Evolutionary conservation across 2,888 invertebrate species (phyloP), one percentile per base, ranked within the genome.

Genomic region (Dasypogon diadema): DNA sequence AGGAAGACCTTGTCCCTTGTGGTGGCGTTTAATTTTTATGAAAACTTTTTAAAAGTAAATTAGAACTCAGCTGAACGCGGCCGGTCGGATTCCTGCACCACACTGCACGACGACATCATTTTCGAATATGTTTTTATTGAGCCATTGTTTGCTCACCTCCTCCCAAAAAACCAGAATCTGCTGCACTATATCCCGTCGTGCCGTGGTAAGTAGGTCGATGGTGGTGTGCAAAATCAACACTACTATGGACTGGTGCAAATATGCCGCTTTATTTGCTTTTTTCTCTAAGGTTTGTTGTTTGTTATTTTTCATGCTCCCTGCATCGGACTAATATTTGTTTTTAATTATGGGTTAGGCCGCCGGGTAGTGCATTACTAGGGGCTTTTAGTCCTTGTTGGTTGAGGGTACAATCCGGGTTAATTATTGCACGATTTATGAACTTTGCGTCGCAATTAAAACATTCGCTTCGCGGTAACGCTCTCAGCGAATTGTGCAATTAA

Each of bases 261-360:
- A 12, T 5, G 30, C 14, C 8, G 30, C 58, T 18, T 26, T 16
- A 26, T 58, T 58, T 58, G 10, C 30, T 26, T 30, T 58, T 30
- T 58, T 58, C 26, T 56, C 26, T 30, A 16, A 6, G 2, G 14
- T 16, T 30, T 14, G 16, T n/a, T 56, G 56, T 58, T 58, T 58
- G 30, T 14, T 58, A 14, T 58, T 58, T 58, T 58, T 16, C 58
- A 58, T 56, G 18, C n/a, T 3, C 56, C n/a, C 18, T 14, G 4
- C 34, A 14, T 8, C 12, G 58, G 10, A 14, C 30, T 30, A 58
- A 58, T 58, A 58, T 58, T 58, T n/a, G 26, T 58, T 30, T 58
- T 58, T 58, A 58, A 58, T 58, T 58, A 58, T 58, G 6, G 58
- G 58, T 30, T 58, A 58, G 34, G 22, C 16, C 26, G 24, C 21